Evolutionary conservation across 2,888 invertebrate species (phyloP).

Genomic region (Protodeltote pygarga): DNA sequence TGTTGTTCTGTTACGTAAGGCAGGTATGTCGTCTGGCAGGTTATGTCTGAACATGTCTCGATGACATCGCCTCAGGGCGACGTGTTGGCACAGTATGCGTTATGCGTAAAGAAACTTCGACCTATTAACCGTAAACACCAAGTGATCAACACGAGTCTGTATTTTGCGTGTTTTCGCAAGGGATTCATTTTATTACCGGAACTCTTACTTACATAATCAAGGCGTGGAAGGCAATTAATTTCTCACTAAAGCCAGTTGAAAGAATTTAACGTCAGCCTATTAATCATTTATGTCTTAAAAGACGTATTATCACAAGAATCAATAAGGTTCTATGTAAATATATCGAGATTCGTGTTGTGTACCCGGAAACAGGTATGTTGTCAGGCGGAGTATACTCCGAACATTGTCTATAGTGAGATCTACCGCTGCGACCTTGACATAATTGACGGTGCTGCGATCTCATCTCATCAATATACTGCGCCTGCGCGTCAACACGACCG

Average conservation of each 20-base stretch:
- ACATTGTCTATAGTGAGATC: slow-evolving; percentile 27
- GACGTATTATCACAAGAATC: slow-evolving; percentile 43
- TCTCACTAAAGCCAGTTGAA: slow-evolving; percentile 14
- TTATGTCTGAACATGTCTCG: slow-evolving; percentile 28
- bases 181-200: slow-evolving; percentile 15
- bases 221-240: slow-evolving; percentile 33
- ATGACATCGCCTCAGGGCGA: slow-evolving; percentile 26
- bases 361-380: slow-evolving; percentile 72
- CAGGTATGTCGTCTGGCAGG: slow-evolving; percentile 44
- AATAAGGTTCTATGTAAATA: slow-evolving; percentile 48
- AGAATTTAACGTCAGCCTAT: too few species aligned
- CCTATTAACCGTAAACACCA: slow-evolving; percentile 7
- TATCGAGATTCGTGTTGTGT: slow-evolving; percentile 56
- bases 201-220: slow-evolving; percentile 39
- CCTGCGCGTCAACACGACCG: slow-evolving; percentile 63
- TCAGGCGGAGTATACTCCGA: slow-evolving; percentile 43
- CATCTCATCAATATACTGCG: slow-evolving; percentile 66
- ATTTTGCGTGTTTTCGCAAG: slow-evolving; percentile 18
- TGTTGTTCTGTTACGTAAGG: slow-evolving; percentile 61
- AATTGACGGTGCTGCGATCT: slow-evolving; percentile 66
- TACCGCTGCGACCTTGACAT: slow-evolving; percentile 80
- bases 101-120: slow-evolving; percentile 17
- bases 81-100: slow-evolving; percentile 1
- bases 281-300: slow-evolving; percentile 39
- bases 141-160: background rate